Evolutionary conservation across 2,888 invertebrate genomes (phyloP), one percentile per base, ranked within the genome.

Genomic region (Muschampia plurimacula): DNA sequence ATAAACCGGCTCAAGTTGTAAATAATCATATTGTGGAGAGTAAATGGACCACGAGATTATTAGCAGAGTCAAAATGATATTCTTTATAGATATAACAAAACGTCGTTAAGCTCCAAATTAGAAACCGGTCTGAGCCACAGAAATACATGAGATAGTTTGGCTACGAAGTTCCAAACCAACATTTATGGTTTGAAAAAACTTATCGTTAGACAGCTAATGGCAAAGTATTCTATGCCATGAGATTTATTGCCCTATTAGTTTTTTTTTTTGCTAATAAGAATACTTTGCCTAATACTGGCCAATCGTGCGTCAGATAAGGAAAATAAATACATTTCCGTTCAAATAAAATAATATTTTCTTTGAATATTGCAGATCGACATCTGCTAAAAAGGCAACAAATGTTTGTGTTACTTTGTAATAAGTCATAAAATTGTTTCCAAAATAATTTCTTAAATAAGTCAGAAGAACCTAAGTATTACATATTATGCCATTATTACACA

Each of bases 181-280:
- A 59, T 65, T 70, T 57, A 57, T 46, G 64, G 68, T 32, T 46
- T 59, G 15, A 71, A 75, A 74, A 73, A 75, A 55, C 52, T 66
- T 32, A 72, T 75, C 67, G 67, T 68, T 52, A 39, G 52, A 60
- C 44, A 49, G 71, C 72, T 73, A 71, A 49, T 62, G 73, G 64
- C 55, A 67, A 64, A 66, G 70, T 72, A 70, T 75, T 74, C 72
- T 63, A 68, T 67, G 69, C 52, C 72, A 36, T 57, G 28, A 75
- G 72, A 75, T 71, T 75, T 71, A 73, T 73, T 74, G 71, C 60
- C 73, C 74, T 60, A 69, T 71, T 69, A 73, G 52, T 62, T 72
- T 72, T 57, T 72, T 72, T 72, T n/a, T n/a, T n/a, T n/a, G 62
- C 62, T 49, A 62, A 66, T 66, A 59, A 59, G 70, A 70, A 72